Percentiles rank a stretch among this genome's conserved stretches.
Evolutionary conservation across 2,797 vertebrate species (phyloP).

Genomic region (Argya squamiceps): DNA sequence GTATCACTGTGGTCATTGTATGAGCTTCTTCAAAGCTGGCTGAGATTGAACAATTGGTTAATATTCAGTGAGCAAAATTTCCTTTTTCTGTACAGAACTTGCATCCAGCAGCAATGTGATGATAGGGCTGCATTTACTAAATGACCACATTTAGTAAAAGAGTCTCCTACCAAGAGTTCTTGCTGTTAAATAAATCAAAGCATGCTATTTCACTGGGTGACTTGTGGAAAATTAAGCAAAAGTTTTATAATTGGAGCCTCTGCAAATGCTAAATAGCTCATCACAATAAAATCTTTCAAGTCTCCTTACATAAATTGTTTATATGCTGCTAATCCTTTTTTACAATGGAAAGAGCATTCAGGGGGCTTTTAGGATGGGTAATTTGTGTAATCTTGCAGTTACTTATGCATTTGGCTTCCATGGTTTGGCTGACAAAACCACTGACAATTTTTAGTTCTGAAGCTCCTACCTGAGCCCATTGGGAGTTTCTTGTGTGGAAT

Average conservation of each 20-base stretch:
- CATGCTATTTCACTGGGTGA: neutral
- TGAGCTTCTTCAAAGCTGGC: neutral
- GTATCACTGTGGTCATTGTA: neutral
- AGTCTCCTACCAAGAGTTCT: neutral
- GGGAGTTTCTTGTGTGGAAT: neutral
- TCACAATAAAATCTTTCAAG: neutral
- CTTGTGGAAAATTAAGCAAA: neutral
- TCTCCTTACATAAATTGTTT: constrained; percentile 17
- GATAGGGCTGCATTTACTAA: neutral
- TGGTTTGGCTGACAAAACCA: neutral
- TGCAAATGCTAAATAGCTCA: neutral
- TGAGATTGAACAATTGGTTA: neutral
- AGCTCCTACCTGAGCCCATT: neutral
- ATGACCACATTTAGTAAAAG: constrained; percentile 6
- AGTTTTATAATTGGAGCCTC: neutral
- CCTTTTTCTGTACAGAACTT: neutral
- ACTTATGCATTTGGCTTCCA: neutral
- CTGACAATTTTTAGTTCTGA: neutral
- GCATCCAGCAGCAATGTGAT: neutral
- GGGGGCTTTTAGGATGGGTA: neutral
- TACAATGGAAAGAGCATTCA: neutral
- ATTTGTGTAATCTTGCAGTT: neutral
- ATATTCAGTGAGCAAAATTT: neutral
- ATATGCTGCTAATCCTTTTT: neutral
- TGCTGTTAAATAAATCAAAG: constrained; percentile 25